These are phyloP conservation scores for Oreochromis mossambicus DNA, from an alignment of 2,797 vertebrate genomes.

Conservation along the genomic window DNA sequence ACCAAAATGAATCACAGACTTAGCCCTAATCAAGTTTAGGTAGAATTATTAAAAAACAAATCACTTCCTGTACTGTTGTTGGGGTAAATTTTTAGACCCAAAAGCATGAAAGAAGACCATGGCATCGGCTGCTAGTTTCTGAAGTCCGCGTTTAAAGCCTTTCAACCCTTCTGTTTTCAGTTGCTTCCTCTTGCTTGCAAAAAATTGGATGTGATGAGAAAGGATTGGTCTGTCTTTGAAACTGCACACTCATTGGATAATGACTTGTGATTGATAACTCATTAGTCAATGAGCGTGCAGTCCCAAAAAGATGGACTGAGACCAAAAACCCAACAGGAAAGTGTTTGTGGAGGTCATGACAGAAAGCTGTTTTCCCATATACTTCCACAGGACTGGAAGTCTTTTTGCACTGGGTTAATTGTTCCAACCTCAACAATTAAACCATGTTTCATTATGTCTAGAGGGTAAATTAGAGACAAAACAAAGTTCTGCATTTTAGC, in stretches of 20 bases:
- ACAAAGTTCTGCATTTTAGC: background rate
- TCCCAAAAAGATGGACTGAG: background rate
- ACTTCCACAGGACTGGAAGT: background rate
- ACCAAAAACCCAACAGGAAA: background rate
- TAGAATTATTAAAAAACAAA: too few relatives aligned
- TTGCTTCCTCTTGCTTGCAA: background rate
- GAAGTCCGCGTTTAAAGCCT: background rate
- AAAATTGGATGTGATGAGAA: background rate
- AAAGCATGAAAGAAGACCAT: background rate
- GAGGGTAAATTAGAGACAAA: background rate
- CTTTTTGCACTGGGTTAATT: background rate
- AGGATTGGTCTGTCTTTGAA: background rate
- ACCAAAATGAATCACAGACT: background rate
- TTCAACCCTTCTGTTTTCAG: background rate
- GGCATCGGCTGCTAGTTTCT: background rate
- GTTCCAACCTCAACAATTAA: background rate
- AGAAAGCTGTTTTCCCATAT: background rate
- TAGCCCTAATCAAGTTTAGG: background rate
- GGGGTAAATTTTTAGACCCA: background rate
- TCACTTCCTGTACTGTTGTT: background rate
- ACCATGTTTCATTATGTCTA: background rate
- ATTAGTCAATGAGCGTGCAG: background rate
- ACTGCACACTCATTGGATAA: background rate
- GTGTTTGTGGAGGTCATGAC: background rate
- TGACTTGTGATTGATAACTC: background rate